Evolutionary conservation across 2,888 invertebrate species (phyloP).

Genomic region (Dinocampus coccinellae): DNA sequence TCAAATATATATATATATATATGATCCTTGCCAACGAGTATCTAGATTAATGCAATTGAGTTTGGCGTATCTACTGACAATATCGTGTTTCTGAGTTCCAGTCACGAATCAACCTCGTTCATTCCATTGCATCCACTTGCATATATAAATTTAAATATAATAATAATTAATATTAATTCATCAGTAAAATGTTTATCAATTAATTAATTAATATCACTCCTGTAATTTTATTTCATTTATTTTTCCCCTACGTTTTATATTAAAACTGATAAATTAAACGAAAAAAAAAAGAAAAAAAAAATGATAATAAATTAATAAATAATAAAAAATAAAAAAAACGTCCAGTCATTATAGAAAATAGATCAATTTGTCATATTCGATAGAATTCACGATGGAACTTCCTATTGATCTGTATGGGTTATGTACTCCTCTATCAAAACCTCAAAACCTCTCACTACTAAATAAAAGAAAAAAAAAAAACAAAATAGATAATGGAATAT

Average conservation of each 20-base stretch:
- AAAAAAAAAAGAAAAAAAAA: neutral
- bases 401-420: neutral
- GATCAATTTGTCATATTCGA: constrained; percentile 19
- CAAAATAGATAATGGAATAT: neutral
- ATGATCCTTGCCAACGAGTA: neutral
- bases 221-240: neutral
- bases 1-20: neutral
- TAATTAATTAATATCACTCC: too few relatives aligned
- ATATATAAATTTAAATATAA: neutral
- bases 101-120: neutral
- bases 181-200: too few relatives aligned
- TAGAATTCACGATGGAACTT: neutral
- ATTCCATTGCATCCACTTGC: neutral
- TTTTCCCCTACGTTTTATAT: constrained; percentile 5
- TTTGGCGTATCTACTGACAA: neutral
- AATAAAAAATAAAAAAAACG: too few relatives aligned
- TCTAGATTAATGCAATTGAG: constrained; percentile 6
- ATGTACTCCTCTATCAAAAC: neutral
- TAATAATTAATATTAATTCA: too few relatives aligned
- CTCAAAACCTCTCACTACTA: neutral
- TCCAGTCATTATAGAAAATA: constrained; percentile 3
- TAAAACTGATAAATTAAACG: neutral
- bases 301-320: too few relatives aligned
- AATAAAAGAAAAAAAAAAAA: neutral
- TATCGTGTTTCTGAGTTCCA: neutral